Conservation (phyloP, 2,888 invertebrate species). For the Serripes groenlandicus region DNA sequence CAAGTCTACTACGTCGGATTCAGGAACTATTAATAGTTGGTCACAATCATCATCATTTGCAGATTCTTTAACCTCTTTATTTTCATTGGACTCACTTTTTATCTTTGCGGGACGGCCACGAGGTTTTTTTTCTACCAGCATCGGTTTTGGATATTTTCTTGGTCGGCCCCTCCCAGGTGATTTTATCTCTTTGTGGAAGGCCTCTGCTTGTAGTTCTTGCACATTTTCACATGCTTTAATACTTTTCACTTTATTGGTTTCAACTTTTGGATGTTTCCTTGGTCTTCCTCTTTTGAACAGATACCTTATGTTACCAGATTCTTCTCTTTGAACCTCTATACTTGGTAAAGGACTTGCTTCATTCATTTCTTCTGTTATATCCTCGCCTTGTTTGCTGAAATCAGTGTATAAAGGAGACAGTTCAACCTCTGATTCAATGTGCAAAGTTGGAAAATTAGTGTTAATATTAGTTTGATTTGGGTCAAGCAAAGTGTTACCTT, state of each 20-base stretch:
- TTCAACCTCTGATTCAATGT: neutral
- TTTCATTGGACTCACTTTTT: too few species aligned
- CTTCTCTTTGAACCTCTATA: neutral
- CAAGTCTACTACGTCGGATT: too few species aligned
- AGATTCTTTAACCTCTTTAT: too few species aligned
- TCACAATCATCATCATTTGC: too few species aligned
- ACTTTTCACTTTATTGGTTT: neutral
- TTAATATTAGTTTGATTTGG: neutral
- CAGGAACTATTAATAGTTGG: too few species aligned
- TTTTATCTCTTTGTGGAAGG: neutral
- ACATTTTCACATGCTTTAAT: neutral
- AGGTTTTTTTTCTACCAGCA: too few species aligned
- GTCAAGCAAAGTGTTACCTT: constrained; percentile 6
- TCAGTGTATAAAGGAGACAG: neutral
- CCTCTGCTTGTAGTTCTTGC: neutral
- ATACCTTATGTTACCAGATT: neutral
- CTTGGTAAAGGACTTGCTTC: neutral
- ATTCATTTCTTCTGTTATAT: neutral
- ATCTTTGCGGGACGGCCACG: neutral
- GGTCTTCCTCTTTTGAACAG: constrained; percentile 15
- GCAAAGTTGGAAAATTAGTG: neutral
- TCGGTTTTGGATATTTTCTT: constrained; percentile 3
- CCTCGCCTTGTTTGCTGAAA: too few species aligned
- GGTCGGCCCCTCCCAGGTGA: neutral
- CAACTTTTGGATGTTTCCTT: neutral